A percentile compares a stretch with the other conserved stretches of the same genome.
phyloP scores from a whole-genome alignment of 92 coral and sea anemone species.

The Zoanthus gigantus region DNA sequence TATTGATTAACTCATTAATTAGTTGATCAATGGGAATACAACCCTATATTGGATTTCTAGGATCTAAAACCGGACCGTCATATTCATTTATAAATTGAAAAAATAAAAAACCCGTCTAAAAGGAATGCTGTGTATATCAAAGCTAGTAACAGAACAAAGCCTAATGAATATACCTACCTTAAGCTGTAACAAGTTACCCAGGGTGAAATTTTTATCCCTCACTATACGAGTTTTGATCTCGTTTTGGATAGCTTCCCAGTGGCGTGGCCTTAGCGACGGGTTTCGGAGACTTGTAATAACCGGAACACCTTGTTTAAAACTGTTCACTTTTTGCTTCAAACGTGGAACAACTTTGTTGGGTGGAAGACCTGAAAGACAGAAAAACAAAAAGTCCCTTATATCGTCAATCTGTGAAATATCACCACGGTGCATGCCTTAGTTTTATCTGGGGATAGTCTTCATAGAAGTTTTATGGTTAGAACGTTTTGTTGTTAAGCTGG shows the following conservation, averaged over 20 bases:
- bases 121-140: neutral
- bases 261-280: conserved; percentile 87
- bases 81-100: too few species aligned
- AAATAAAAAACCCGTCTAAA: too few species aligned
- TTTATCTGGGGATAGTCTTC: too few species aligned
- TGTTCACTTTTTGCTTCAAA: conserved; percentile 84
- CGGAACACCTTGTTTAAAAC: conserved; percentile 96
- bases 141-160: neutral
- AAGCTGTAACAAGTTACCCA: conserved; percentile 83
- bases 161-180: conserved; percentile 60
- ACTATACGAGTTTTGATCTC: conserved; percentile 83
- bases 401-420: neutral
- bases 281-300: conserved; percentile 95
- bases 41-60: too few species aligned
- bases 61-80: too few species aligned
- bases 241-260: conserved; percentile 96
- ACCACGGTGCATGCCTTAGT: neutral
- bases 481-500: too few species aligned
- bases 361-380: conserved; percentile 77
- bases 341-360: conserved; percentile 90
- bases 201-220: conserved; percentile 90
- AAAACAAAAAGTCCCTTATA: neutral
- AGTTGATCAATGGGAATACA: too few species aligned
- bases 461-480: too few species aligned
- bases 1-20: too few species aligned